Evolutionary conservation across 1,140 invertebrate genomes (phyloP).

Genomic region (Lysiphlebus fabarum): DNA sequence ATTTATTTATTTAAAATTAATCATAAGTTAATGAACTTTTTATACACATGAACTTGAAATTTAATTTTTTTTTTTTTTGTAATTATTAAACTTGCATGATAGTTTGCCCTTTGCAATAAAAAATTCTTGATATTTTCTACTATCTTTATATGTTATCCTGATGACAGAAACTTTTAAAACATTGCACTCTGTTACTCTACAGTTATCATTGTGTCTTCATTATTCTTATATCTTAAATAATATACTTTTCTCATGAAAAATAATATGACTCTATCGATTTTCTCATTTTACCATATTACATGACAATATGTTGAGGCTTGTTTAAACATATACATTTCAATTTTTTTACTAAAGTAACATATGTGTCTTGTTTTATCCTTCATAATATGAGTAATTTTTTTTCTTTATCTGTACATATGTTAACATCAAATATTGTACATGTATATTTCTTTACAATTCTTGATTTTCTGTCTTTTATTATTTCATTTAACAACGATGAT

Average conservation of each 20-base stretch:
- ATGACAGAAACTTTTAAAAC: constrained; percentile 47
- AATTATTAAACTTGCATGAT: constrained; percentile 5
- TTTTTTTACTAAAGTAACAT: neutral
- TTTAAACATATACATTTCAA: too few species aligned
- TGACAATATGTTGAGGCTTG: too few species aligned
- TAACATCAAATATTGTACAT: constrained; percentile 25
- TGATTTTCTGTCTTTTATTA: constrained; percentile 14
- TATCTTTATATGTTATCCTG: constrained; percentile 47
- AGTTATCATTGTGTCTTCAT: constrained; percentile 39
- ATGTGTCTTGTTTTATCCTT: constrained; percentile 16
- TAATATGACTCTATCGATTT: too few species aligned
- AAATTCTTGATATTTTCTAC: constrained; percentile 13
- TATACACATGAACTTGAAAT: neutral
- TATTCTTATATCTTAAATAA: constrained; percentile 30
- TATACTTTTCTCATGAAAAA: constrained; percentile 31
- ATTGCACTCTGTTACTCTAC: constrained; percentile 53
- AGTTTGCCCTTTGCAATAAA: constrained; percentile 13
- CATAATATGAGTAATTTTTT: constrained; percentile 14
- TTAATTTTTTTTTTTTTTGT: constrained; percentile 3
- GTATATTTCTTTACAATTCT: constrained; percentile 4
- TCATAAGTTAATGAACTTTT: too few species aligned
- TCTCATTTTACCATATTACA: too few species aligned
- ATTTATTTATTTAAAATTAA: neutral
- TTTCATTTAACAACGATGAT: neutral
- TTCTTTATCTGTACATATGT: neutral